These are phyloP conservation scores for Thalpophila matura DNA, from an alignment of 2,888 invertebrate genomes.

Conservation along the genomic window DNA sequence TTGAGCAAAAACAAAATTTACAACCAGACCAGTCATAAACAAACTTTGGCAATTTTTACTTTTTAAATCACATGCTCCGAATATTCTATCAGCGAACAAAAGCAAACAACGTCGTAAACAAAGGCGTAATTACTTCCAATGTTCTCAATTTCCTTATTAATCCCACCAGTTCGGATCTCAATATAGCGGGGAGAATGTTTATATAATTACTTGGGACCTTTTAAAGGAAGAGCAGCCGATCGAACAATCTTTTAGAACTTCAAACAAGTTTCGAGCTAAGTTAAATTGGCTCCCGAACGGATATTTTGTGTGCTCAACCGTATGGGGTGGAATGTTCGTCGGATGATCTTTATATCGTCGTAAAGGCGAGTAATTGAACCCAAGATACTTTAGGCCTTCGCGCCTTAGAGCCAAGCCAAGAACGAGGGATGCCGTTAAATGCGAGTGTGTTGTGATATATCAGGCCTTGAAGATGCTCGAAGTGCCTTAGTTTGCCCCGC, in stretches of 20 bases:
- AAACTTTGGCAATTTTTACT: conserved; percentile 46
- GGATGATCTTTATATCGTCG: conserved; percentile 67
- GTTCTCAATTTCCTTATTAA: conserved; percentile 60
- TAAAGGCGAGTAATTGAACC: conserved; percentile 66
- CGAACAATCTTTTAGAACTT: conserved; percentile 71
- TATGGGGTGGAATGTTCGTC: conserved; percentile 63
- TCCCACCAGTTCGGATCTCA: conserved; percentile 57
- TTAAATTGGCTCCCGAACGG: conserved; percentile 76
- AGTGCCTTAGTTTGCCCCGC: conserved; percentile 5
- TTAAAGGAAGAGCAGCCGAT: conserved; percentile 69
- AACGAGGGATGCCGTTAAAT: conserved; percentile 35
- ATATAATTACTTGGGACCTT: conserved; percentile 73
- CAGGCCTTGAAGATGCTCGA: conserved; percentile 26
- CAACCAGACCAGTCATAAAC: conserved; percentile 11
- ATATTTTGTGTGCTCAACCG: conserved; percentile 71
- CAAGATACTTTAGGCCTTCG: conserved; percentile 52
- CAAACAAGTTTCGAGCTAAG: conserved; percentile 72
- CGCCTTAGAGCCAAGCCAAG: conserved; percentile 50
- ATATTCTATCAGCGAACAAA: conserved; percentile 38
- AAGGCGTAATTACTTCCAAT: conserved; percentile 46
- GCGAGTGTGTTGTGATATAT: conserved; percentile 30
- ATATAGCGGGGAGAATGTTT: conserved; percentile 64
- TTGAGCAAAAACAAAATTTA: conserved; percentile 19
- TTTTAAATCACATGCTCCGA: conserved; percentile 39
- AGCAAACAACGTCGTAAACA: conserved; percentile 60